A percentile compares a stretch with the other conserved stretches of the same genome.
Conservation (phyloP, 2,113 vertebrate genomes). For the Hemicordylus capensis region DNA sequence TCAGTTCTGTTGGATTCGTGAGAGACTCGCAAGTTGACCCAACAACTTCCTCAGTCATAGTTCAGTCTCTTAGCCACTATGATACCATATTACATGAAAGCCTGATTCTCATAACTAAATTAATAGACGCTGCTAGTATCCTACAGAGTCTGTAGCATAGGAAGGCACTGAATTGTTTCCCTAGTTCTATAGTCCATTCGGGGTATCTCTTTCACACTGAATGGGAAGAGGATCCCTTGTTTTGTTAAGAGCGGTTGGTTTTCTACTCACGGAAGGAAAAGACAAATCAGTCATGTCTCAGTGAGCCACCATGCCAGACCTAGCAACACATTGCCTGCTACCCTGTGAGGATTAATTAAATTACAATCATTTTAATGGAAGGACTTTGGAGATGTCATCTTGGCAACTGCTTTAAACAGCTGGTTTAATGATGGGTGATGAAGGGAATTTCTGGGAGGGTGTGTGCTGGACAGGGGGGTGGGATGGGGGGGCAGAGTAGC, state of each 20-base stretch:
- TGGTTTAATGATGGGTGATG: constrained; percentile 41
- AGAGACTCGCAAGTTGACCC: no score
- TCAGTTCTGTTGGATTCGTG: no score
- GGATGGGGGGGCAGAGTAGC: background rate
- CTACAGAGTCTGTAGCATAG: background rate
- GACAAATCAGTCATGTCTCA: background rate
- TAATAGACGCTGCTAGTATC: background rate
- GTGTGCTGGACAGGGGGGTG: background rate
- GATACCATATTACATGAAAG: background rate
- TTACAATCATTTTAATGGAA: constrained; percentile 55
- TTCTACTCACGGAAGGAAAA: background rate
- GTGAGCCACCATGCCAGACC: background rate
- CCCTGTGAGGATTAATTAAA: constrained; percentile 58
- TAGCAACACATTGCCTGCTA: constrained; percentile 31
- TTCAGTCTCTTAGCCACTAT: background rate
- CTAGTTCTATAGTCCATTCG: background rate
- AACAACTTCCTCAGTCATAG: no score
- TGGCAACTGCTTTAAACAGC: constrained; percentile 48
- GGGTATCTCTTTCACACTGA: background rate
- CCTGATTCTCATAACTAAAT: background rate
- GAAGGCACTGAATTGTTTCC: background rate
- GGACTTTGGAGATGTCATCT: constrained; percentile 48
- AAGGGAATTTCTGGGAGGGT: background rate
- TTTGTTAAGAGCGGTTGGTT: background rate
- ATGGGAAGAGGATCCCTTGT: background rate